Conservation (phyloP, 1,140 invertebrate species). For the Armadillidium nasatum region DNA sequence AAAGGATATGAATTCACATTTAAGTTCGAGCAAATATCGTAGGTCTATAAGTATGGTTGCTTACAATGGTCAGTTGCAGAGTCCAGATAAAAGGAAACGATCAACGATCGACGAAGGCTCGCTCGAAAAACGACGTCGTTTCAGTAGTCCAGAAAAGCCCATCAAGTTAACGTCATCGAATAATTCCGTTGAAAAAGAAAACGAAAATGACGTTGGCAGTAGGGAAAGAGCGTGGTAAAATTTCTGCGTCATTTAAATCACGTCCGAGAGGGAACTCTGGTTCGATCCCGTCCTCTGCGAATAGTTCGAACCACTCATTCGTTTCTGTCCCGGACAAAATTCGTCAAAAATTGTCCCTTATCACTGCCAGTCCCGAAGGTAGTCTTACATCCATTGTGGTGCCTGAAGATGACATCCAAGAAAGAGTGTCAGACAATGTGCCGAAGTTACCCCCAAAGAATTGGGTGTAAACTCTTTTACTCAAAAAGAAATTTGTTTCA, state of each 20-base stretch:
- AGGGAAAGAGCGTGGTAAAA: not conserved
- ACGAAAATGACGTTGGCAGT: not conserved
- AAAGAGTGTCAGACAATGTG: not conserved
- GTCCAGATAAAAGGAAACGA: slow-evolving; percentile 43
- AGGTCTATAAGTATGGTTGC: slow-evolving; percentile 44
- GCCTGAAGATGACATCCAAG: not conserved
- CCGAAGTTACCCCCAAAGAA: not conserved
- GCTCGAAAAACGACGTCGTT: slow-evolving; percentile 38
- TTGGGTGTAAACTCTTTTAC: not conserved
- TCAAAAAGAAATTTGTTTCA: too few species aligned
- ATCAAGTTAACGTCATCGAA: not conserved
- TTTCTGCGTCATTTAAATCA: not conserved
- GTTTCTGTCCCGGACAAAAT: not conserved
- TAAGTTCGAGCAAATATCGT: slow-evolving; percentile 38
- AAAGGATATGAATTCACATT: slow-evolving; percentile 32
- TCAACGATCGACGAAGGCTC: slow-evolving; percentile 39
- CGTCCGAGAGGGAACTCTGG: not conserved
- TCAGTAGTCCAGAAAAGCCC: slow-evolving; percentile 41
- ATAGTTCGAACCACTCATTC: not conserved
- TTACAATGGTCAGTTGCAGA: slow-evolving; percentile 34
- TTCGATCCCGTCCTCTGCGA: not conserved
- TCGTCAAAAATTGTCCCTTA: not conserved
- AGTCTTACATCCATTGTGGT: not conserved
- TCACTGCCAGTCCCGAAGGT: not conserved
- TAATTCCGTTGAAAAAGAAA: not conserved